Percentiles rank a stretch among this genome's conserved stretches.
These are phyloP conservation scores for Drosophila lini DNA, from an alignment of 1,140 invertebrate species.

Conservation along the genomic window DNA sequence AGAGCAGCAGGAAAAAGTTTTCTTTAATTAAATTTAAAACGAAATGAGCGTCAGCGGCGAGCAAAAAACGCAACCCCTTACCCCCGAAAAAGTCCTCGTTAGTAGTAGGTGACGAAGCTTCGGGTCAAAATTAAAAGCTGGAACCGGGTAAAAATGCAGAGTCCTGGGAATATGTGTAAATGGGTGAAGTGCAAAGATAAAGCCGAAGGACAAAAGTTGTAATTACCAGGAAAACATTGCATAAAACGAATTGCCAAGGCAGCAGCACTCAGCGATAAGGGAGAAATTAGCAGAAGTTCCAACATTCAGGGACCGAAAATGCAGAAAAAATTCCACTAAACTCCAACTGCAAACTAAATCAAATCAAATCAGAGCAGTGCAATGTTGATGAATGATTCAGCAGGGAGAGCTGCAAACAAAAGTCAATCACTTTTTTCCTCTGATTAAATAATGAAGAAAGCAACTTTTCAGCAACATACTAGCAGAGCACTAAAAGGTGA, in stretches of 20 bases:
- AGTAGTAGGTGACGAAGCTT: constrained; percentile 48
- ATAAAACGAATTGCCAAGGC: constrained; percentile 45
- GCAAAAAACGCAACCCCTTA: constrained; percentile 4
- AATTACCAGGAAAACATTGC: constrained; percentile 50
- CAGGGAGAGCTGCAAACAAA: constrained; percentile 10
- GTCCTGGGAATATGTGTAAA: constrained; percentile 35
- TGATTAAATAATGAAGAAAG: constrained; percentile 14
- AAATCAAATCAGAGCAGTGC: constrained; percentile 52
- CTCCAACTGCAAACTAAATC: constrained; percentile 2
- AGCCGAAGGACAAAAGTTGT: constrained; percentile 45
- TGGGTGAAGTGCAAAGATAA: constrained; percentile 44
- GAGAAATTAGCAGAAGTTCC: constrained; percentile 8
- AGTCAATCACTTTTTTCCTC: constrained; percentile 20
- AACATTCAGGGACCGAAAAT: not conserved
- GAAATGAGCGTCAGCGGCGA: constrained; percentile 73
- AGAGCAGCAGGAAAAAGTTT: constrained; percentile 62
- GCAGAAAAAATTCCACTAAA: not conserved
- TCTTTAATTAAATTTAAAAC: constrained; percentile 81
- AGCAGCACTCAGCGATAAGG: constrained; percentile 13
- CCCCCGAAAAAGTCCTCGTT: constrained; percentile 29
- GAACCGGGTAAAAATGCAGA: constrained; percentile 4
- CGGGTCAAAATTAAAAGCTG: constrained; percentile 15
- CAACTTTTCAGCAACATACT: not conserved
- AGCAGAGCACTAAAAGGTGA: not conserved
- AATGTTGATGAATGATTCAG: constrained; percentile 51